Conservation (phyloP, 2,888 invertebrate species). For the Eueremaeus valkanovi region DNA sequence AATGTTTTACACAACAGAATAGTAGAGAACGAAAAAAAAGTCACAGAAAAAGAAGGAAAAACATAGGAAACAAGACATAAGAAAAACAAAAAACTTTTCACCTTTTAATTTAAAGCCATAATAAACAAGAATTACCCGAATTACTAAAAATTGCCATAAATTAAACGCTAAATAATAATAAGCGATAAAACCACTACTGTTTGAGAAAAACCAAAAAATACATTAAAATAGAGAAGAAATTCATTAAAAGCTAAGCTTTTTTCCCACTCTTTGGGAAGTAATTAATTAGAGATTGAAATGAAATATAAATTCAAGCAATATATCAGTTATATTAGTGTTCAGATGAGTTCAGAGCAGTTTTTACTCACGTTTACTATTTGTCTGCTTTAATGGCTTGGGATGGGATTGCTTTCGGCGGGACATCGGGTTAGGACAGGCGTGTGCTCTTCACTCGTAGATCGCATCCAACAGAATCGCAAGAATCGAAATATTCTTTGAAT, state of each 20-base stretch:
- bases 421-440: background rate
- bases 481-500: background rate
- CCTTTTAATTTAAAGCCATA: too few species aligned
- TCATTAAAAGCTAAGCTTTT: too few species aligned
- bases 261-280: background rate
- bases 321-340: background rate
- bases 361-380: constrained; percentile 54
- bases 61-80: too few species aligned
- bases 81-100: too few species aligned
- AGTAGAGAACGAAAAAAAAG: too few species aligned
- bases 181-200: background rate
- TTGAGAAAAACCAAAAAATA: background rate
- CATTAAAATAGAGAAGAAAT: background rate
- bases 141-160: too few species aligned
- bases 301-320: too few species aligned
- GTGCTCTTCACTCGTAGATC: background rate
- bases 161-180: background rate
- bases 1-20: too few species aligned
- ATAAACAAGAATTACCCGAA: too few species aligned
- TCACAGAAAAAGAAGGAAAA: too few species aligned
- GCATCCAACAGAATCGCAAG: background rate
- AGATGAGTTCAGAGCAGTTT: background rate
- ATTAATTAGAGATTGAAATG: background rate
- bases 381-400: constrained; percentile 74
- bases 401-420: constrained; percentile 93